Base-by-base conservation (phyloP, 2,888 invertebrate genomes). In the Acrocyrtus sp. region DNA sequence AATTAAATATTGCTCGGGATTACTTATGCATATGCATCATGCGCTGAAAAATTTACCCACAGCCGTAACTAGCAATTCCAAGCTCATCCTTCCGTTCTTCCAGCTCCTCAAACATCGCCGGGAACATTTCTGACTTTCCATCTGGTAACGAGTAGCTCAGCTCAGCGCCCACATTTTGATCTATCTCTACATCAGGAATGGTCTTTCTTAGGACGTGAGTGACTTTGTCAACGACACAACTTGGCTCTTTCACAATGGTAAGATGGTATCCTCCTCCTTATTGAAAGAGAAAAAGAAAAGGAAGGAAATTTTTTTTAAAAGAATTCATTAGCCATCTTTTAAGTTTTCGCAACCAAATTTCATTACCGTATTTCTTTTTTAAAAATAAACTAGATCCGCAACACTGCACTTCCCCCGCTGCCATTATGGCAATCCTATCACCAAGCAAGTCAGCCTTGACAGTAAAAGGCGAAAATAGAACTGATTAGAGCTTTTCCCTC, bases 1-100 rank as follows among this genome's bases (percentile, higher is more conserved):
- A n/a, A n/a, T n/a, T n/a, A n/a, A n/a, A n/a, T n/a, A n/a, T n/a
- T n/a, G n/a, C n/a, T n/a, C n/a, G n/a, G n/a, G n/a, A n/a, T n/a
- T n/a, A n/a, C n/a, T n/a, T n/a, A n/a, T n/a, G n/a, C n/a, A n/a
- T n/a, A n/a, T n/a, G n/a, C n/a, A n/a, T n/a, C n/a, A n/a, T n/a
- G n/a, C n/a, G n/a, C n/a, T n/a, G n/a, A 27, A n/a, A 34, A 15
- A 62, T 3, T 60, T 69, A 69, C 68, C 68, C 68, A 24, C 94
- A 89, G 8, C 95, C 95, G 83, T 92, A 95, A 82, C 93, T 92
- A 72, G 88, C 88, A 60, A 93, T 88, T n/a, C 89, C 89, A 21
- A 94, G 86, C 0, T 83, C 83, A 0, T 85, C 83, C 10, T 88
- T 87, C 22, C 88, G 86, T 0, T 83, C 82, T 83, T 94, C 93